A percentile compares a stretch with the other conserved stretches of the same genome.
Evolutionary conservation across 2,888 invertebrate genomes (phyloP).

Genomic region (Agrypnus murinus): DNA sequence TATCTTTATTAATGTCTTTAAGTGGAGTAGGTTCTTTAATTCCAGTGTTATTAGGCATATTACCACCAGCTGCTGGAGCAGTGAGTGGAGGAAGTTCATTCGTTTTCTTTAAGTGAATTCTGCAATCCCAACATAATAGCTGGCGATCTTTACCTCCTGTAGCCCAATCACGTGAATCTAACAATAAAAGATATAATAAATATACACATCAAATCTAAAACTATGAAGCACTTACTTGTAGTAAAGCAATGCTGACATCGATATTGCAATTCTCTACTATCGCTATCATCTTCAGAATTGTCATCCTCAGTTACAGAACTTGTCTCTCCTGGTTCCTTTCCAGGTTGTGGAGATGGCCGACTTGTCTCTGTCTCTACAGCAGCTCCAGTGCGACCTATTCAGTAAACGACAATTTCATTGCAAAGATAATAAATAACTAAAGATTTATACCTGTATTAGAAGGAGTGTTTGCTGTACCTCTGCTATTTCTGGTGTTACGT

Average conservation of each 20-base stretch:
- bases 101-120: constrained; percentile 84
- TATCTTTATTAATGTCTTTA: constrained; percentile 42
- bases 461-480: constrained; percentile 76
- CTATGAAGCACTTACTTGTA: constrained; percentile 73
- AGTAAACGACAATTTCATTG: too few species aligned
- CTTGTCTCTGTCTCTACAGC: constrained; percentile 69
- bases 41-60: constrained; percentile 43
- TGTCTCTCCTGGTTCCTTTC: constrained; percentile 81
- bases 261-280: constrained; percentile 89
- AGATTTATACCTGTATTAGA: constrained; percentile 57
- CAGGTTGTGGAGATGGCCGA: constrained; percentile 79
- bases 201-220: background rate
- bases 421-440: too few species aligned
- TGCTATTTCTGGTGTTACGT: constrained; percentile 89
- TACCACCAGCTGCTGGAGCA: constrained; percentile 66
- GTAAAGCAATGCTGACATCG: constrained; percentile 85
- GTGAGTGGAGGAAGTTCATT: constrained; percentile 80
- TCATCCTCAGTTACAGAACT: constrained; percentile 90
- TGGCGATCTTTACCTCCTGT: constrained; percentile 82
- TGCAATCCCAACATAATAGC: constrained; percentile 84
- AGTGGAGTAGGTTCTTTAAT: constrained; percentile 50
- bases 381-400: constrained; percentile 56
- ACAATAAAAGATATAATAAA: constrained; percentile 48
- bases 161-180: constrained; percentile 83
- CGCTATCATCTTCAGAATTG: constrained; percentile 96